Evolutionary conservation across 2,113 vertebrate genomes (phyloP).

Genomic region (Harpagus bidentatus): DNA sequence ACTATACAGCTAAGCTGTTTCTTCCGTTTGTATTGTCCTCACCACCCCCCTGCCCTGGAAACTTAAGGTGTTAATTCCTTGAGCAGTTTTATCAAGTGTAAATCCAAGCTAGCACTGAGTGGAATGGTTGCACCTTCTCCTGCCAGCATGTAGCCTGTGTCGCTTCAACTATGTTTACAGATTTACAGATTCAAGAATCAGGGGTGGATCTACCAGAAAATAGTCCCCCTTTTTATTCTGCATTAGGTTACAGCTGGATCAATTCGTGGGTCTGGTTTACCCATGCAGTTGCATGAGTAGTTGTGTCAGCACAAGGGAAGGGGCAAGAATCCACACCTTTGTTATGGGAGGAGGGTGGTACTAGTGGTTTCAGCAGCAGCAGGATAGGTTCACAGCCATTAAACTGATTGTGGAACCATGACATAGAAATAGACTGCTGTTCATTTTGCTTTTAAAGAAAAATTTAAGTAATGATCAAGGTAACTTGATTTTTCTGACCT

Average conservation of each 20-base stretch:
- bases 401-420: background rate
- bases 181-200: background rate
- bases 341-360: background rate
- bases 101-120: background rate
- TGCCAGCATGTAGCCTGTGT: background rate
- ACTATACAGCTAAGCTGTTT: background rate
- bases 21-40: background rate
- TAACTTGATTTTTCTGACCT: background rate
- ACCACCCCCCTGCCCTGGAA: background rate
- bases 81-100: background rate
- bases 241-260: background rate
- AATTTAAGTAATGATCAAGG: background rate
- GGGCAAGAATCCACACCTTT: background rate
- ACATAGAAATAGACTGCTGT: background rate
- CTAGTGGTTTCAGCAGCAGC: background rate
- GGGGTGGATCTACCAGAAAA: background rate
- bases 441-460: background rate
- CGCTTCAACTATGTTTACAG: background rate
- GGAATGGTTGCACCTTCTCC: background rate
- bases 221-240: background rate
- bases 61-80: background rate
- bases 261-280: background rate
- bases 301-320: background rate
- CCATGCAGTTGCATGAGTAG: background rate
- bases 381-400: background rate